Evolutionary conservation across 2,888 invertebrate species (phyloP).

Genomic region (Plemyria rubiginata): DNA sequence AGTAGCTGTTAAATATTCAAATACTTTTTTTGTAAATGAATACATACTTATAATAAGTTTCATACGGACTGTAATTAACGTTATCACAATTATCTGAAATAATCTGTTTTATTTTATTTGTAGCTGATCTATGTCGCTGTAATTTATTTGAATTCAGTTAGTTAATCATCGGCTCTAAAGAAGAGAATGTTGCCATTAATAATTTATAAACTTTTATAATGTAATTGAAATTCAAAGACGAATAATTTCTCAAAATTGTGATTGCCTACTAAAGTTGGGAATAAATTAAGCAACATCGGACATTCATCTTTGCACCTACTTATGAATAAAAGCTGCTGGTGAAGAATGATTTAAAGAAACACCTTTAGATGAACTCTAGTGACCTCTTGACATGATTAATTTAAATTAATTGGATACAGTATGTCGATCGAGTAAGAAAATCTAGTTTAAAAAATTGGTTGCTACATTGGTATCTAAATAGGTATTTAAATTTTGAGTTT

Average conservation of each 20-base stretch:
- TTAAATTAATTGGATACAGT: slow-evolving; percentile 10
- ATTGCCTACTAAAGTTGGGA: background rate
- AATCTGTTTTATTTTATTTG: background rate
- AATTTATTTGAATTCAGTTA: no score
- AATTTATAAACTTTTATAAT: no score
- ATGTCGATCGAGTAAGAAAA: slow-evolving; percentile 3
- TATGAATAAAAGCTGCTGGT: background rate
- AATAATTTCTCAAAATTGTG: background rate
- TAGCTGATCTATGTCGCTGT: background rate
- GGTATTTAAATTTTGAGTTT: no score
- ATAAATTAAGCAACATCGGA: slow-evolving; percentile 7
- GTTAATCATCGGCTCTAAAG: no score
- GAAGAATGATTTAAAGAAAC: slow-evolving; percentile 17
- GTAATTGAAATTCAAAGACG: background rate
- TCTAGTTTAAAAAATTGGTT: background rate
- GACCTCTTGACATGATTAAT: slow-evolving; percentile 13
- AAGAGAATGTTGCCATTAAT: no score
- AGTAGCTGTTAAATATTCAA: no score
- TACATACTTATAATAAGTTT: no score
- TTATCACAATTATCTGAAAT: slow-evolving; percentile 1
- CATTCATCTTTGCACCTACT: slow-evolving; percentile 2
- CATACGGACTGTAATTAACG: slow-evolving; percentile 6
- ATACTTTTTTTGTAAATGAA: no score
- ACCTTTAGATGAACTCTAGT: slow-evolving; percentile 25
- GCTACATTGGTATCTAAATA: no score